phyloP scores from a whole-genome alignment of 2,113 vertebrate genomes.

The Typhlomys cinereus region DNA sequence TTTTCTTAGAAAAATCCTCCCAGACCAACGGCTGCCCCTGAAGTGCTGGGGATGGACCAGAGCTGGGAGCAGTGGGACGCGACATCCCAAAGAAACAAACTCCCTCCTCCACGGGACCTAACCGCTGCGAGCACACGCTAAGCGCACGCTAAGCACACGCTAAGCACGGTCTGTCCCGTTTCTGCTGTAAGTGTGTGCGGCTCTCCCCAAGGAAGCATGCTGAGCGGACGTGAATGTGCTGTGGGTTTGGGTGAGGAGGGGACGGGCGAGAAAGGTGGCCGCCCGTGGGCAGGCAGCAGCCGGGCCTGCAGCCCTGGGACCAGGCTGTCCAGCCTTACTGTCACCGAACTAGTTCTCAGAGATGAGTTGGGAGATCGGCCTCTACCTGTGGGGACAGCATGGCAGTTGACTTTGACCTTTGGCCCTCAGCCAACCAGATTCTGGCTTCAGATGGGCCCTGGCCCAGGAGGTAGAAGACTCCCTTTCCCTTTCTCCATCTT shows the following conservation, averaged over 20 bases:
- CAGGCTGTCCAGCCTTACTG: background rate
- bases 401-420: rapidly evolving
- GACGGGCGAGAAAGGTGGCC: background rate
- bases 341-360: background rate
- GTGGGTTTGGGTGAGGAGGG: background rate
- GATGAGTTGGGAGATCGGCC: background rate
- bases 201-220: background rate
- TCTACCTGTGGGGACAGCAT: background rate
- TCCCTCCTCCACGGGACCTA: background rate
- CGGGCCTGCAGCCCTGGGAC: background rate
- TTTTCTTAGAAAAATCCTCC: background rate
- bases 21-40: background rate
- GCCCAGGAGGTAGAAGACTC: rapidly evolving
- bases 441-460: background rate
- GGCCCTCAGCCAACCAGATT: background rate
- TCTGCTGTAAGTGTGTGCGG: background rate
- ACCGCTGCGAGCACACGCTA: background rate
- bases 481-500: too few relatives aligned
- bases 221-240: background rate
- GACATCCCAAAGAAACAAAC: background rate
- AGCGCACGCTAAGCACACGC: background rate
- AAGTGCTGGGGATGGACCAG: too few relatives aligned
- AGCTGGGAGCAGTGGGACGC: background rate
- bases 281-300: too few relatives aligned
- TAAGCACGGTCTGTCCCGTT: background rate